A percentile compares a stretch with the other conserved stretches of the same genome.
phyloP scores from a whole-genome alignment of 2,113 vertebrate genomes.

The Esox niger region DNA sequence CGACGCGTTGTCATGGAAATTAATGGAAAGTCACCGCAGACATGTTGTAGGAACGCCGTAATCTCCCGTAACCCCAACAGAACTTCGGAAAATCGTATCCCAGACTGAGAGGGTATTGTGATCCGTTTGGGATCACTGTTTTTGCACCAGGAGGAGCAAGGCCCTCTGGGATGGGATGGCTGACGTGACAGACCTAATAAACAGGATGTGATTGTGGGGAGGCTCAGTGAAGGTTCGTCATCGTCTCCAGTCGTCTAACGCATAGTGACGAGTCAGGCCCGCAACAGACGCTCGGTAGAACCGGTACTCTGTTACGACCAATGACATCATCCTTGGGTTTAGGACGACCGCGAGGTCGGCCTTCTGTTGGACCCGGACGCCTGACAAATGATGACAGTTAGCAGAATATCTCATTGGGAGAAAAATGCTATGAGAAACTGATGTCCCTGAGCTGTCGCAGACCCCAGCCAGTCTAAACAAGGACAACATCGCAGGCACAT shows the following conservation, averaged over 20 bases:
- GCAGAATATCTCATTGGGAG: too few species aligned
- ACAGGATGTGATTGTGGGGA: slow-evolving; percentile 57
- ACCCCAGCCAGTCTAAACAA: not conserved
- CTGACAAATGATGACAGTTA: not conserved
- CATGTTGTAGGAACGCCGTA: slow-evolving; percentile 2
- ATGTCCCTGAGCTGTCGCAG: not conserved
- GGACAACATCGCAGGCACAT: not conserved
- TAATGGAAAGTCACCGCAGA: not conserved
- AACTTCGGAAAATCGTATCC: not conserved
- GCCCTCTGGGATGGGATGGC: slow-evolving; percentile 53
- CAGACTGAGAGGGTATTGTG: too few species aligned
- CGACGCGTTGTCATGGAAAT: slow-evolving; percentile 22
- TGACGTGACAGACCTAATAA: slow-evolving; percentile 58
- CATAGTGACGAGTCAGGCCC: slow-evolving; percentile 19
- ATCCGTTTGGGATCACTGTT: slow-evolving; percentile 5
- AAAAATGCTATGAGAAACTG: not conserved
- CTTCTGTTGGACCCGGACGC: not conserved
- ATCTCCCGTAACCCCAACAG: slow-evolving; percentile 20
- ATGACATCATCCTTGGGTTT: too few species aligned
- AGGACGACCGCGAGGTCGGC: too few species aligned
- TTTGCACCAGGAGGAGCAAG: slow-evolving; percentile 36
- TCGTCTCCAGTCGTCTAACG: slow-evolving; percentile 36
- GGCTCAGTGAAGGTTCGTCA: slow-evolving; percentile 59
- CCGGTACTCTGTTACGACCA: not conserved
- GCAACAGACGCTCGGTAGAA: slow-evolving; percentile 30